Evolutionary conservation across 2,113 vertebrate species (phyloP).

Genomic region (Tor tambroides): DNA sequence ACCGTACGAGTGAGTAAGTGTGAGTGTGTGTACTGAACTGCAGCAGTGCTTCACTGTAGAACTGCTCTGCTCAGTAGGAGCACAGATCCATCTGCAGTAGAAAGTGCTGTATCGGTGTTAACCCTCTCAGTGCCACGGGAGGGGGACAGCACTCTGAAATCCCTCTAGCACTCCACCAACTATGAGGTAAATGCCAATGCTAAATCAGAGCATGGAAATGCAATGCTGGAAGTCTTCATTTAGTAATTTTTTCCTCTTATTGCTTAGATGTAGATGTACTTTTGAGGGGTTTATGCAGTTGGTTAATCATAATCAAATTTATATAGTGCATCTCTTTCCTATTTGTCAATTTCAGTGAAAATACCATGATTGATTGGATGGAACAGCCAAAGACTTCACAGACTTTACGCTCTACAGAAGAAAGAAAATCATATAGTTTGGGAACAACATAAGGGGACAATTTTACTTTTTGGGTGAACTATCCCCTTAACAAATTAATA

Average conservation of each 20-base stretch:
- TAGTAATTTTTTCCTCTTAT: not conserved
- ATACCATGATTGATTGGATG: too few species aligned
- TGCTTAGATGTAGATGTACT: not conserved
- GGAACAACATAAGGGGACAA: too few species aligned
- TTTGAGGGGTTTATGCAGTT: not conserved
- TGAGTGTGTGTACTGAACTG: conserved; percentile 62
- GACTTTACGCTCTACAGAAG: too few species aligned
- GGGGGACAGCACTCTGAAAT: conserved; percentile 45
- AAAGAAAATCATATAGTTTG: too few species aligned
- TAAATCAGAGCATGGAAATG: not conserved
- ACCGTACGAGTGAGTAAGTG: conserved; percentile 61
- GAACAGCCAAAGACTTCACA: too few species aligned
- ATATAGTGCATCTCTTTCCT: not conserved
- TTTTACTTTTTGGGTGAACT: not conserved
- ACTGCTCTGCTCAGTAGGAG: conserved; percentile 73
- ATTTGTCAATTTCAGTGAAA: too few species aligned
- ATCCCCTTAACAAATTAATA: not conserved
- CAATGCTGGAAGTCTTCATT: not conserved
- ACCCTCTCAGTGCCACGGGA: conserved; percentile 64
- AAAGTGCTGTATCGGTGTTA: conserved; percentile 81
- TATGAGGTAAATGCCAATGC: not conserved
- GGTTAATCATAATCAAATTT: not conserved
- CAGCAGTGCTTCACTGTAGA: conserved; percentile 74
- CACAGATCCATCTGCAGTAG: conserved; percentile 78
- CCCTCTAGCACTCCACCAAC: conserved; percentile 8